phyloP scores from a whole-genome alignment of 1,140 invertebrate species.

The Limonius californicus region DNA sequence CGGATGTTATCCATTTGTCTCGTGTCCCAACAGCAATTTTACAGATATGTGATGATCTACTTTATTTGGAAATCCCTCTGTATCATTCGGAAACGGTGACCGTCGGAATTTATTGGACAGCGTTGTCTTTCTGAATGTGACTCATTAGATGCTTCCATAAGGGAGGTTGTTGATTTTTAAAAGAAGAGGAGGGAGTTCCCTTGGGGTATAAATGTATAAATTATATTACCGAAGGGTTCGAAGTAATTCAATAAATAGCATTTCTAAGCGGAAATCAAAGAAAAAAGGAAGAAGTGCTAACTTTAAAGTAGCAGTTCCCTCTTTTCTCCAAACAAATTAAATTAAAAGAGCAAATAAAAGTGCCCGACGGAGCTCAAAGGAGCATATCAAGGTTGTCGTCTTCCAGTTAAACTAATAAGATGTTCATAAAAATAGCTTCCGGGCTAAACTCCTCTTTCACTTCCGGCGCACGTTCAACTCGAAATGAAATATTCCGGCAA shows the following conservation, averaged over 20 bases:
- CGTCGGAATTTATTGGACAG: too few species aligned
- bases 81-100: conserved; percentile 9
- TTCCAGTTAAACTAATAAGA: conserved; percentile 25
- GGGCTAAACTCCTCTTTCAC: conserved; percentile 18
- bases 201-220: too few species aligned
- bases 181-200: too few species aligned
- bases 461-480: conserved; percentile 23
- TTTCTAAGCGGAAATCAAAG: too few species aligned
- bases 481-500: conserved; percentile 26
- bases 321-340: too few species aligned
- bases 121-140: too few species aligned
- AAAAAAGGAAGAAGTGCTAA: too few species aligned
- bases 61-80: conserved; percentile 18
- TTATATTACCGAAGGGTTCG: too few species aligned
- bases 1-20: conserved; percentile 8
- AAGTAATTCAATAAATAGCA: too few species aligned
- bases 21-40: conserved; percentile 4
- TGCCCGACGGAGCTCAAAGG: not conserved
- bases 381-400: not conserved
- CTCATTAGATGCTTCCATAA: too few species aligned
- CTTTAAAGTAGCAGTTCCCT: too few species aligned
- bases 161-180: too few species aligned
- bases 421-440: conserved; percentile 27
- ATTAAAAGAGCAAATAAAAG: conserved; percentile 1
- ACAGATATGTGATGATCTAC: conserved; percentile 10